Percentiles rank a stretch among this genome's conserved stretches.
These are phyloP conservation scores for Pseudococcus viburni DNA, from an alignment of 2,888 invertebrate species.

Conservation along the genomic window DNA sequence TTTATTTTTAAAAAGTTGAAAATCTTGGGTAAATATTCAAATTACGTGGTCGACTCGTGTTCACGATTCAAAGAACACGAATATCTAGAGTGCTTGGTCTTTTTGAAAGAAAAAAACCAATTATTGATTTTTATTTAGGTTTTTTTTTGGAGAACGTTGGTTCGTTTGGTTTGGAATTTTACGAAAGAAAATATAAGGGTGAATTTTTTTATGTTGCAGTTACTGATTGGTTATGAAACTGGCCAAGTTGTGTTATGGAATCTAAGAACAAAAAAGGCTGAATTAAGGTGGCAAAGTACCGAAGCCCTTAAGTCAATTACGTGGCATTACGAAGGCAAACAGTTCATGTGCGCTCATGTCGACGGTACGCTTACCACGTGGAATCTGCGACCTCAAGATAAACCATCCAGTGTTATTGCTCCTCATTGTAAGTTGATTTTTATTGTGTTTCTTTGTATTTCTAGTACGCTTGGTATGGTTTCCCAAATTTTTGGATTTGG, in stretches of 20 bases:
- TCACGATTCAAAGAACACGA: slow-evolving; percentile 9
- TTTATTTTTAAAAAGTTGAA: slow-evolving; percentile 28
- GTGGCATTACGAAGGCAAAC: slow-evolving; percentile 99
- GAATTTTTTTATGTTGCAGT: slow-evolving; percentile 74
- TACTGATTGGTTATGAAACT: slow-evolving; percentile 95
- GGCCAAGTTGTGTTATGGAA: slow-evolving; percentile 98
- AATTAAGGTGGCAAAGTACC: slow-evolving; percentile 84
- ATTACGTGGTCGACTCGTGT: not conserved
- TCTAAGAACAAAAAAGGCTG: slow-evolving; percentile 87
- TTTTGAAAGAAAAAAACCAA: slow-evolving; percentile 9
- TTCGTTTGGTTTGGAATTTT: not conserved
- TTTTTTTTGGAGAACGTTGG: slow-evolving; percentile 15
- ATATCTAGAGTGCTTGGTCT: not conserved
- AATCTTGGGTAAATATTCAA: slow-evolving; percentile 26
- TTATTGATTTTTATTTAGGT: not conserved
- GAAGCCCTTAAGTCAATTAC: slow-evolving; percentile 88
- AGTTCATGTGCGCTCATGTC: slow-evolving; percentile 95
- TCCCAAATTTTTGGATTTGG: no score
- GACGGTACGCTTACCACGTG: slow-evolving; percentile 97
- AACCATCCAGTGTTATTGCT: slow-evolving; percentile 86
- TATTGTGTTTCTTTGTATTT: not conserved
- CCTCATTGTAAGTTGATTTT: slow-evolving; percentile 86
- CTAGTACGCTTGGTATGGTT: no score
- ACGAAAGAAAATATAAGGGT: no score
- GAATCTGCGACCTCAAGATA: slow-evolving; percentile 83